phyloP scores from a whole-genome alignment of 1,140 invertebrate genomes.

The Drosophila baimaii region DNA sequence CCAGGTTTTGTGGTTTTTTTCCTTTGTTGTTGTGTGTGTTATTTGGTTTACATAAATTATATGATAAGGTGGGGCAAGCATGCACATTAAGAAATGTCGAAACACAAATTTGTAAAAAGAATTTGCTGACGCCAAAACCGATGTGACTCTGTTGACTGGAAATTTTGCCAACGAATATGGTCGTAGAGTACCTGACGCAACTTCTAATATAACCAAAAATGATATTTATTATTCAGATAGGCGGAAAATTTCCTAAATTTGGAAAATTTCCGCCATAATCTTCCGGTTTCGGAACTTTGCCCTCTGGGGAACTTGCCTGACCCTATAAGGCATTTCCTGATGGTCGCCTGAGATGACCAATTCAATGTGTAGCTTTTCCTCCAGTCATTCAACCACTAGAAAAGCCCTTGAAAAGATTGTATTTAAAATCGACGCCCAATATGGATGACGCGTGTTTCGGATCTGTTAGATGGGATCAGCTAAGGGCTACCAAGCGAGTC shows the following conservation, averaged over 20 bases:
- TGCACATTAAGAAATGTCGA: slow-evolving; percentile 13
- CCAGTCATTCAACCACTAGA: slow-evolving; percentile 29
- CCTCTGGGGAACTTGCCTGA: not conserved
- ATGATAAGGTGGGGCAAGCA: slow-evolving; percentile 25
- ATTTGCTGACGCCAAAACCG: slow-evolving; percentile 13
- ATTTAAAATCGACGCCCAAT: slow-evolving; percentile 26
- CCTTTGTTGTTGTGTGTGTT: not conserved
- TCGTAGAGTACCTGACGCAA: not conserved
- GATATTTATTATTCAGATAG: not conserved
- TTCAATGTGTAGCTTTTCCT: slow-evolving; percentile 10
- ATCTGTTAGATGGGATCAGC: slow-evolving; percentile 43
- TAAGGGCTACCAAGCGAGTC: slow-evolving; percentile 22
- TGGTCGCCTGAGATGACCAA: not conserved
- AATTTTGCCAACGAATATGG: not conserved
- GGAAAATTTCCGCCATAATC: slow-evolving; percentile 4
- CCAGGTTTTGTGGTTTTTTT: slow-evolving; percentile 16
- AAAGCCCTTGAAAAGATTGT: slow-evolving; percentile 35
- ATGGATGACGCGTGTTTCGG: slow-evolving; percentile 43
- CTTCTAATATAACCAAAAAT: not conserved
- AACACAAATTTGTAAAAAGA: slow-evolving; percentile 7
- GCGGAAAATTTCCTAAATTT: slow-evolving; percentile 3
- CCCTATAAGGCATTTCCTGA: slow-evolving; percentile 20
- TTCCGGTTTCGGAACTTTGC: not conserved
- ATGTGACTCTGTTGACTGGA: not conserved
- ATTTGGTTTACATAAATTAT: slow-evolving; percentile 20